phyloP scores from a whole-genome alignment of 2,888 invertebrate species.

The Sceliomorpha sp. region DNA sequence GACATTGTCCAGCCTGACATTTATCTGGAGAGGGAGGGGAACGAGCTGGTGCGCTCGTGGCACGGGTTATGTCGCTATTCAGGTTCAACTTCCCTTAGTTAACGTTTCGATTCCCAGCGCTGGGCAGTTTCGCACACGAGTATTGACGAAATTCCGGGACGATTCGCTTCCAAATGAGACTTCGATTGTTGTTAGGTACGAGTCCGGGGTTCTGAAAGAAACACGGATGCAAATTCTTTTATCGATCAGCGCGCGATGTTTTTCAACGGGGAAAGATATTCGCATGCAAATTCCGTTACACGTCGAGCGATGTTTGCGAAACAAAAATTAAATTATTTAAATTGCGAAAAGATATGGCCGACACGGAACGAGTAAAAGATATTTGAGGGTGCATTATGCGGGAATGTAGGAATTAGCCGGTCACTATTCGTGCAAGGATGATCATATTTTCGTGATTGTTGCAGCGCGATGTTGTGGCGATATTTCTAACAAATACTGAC shows the following conservation, averaged over 20 bases:
- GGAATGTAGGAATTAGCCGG: no score
- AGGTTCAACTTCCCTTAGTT: conserved; percentile 43
- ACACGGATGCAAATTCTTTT: conserved; percentile 23
- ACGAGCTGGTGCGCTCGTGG: conserved; percentile 45
- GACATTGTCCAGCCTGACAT: conserved; percentile 64
- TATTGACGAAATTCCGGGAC: conserved; percentile 50
- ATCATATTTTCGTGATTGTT: no score
- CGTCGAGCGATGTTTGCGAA: conserved; percentile 22
- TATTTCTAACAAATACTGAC: conserved; percentile 14
- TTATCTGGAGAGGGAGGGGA: conserved; percentile 60
- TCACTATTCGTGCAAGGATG: no score
- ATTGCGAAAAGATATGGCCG: not conserved
- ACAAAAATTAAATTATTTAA: conserved; percentile 7
- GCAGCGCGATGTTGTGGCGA: not conserved
- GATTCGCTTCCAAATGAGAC: conserved; percentile 37
- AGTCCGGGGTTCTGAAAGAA: conserved; percentile 17
- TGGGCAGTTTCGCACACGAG: conserved; percentile 35
- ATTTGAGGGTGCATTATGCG: not conserved
- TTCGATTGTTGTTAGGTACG: conserved; percentile 17
- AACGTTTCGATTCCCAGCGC: conserved; percentile 40
- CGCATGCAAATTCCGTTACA: conserved; percentile 38
- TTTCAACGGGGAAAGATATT: conserved; percentile 19
- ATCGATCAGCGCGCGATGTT: no score
- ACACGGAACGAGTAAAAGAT: conserved; percentile 5
- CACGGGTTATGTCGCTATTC: conserved; percentile 45